Evolutionary conservation across 1,140 invertebrate species (phyloP).

Genomic region (Hyles vespertilio): DNA sequence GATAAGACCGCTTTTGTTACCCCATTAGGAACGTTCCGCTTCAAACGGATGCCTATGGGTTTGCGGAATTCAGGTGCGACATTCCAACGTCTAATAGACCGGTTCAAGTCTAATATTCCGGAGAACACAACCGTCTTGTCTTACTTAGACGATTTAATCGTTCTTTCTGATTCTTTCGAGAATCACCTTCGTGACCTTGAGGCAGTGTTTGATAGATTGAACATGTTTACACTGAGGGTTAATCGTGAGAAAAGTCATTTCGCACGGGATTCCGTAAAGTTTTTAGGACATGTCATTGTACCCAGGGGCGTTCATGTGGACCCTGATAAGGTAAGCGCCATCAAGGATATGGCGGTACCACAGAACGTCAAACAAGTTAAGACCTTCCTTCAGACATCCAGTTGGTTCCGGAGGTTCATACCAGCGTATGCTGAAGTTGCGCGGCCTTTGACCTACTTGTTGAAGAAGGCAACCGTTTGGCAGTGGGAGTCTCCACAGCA

Average conservation of each 20-base stretch:
- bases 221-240: conserved; percentile 19
- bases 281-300: conserved; percentile 54
- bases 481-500: conserved; percentile 21
- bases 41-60: conserved; percentile 7
- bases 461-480: conserved; percentile 40
- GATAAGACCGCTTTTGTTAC: no score
- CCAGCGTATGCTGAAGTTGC: conserved; percentile 49
- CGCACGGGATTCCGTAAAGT: conserved; percentile 33
- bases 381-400: conserved; percentile 38
- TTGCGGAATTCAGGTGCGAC: conserved; percentile 31
- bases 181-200: no score
- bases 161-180: no score
- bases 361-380: conserved; percentile 26
- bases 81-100: no score
- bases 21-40: no score
- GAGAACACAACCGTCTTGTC: no score
- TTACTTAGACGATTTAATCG: no score
- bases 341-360: conserved; percentile 29
- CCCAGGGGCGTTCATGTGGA: conserved; percentile 43
- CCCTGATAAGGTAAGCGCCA: conserved; percentile 27
- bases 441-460: conserved; percentile 44
- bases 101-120: no score
- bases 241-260: conserved; percentile 53
- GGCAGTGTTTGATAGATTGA: no score
- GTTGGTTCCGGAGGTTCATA: conserved; percentile 60